phyloP scores from a whole-genome alignment of 1,140 invertebrate genomes.

The Drosophila serrata region DNA sequence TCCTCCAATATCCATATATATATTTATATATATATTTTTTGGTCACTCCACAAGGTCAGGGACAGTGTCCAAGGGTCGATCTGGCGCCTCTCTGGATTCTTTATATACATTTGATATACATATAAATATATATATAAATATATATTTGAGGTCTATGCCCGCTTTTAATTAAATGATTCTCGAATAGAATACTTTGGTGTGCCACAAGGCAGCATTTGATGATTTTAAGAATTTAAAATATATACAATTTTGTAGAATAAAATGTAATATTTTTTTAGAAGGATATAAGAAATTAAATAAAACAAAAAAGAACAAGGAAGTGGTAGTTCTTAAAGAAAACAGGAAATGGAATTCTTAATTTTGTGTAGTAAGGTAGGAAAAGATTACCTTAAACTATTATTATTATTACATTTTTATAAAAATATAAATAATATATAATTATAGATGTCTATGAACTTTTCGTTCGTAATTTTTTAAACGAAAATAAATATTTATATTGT shows the following conservation, averaged over 20 bases:
- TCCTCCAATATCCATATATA: not conserved
- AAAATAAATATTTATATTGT: too few relatives aligned
- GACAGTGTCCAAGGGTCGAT: constrained; percentile 14
- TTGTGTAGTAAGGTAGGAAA: too few relatives aligned
- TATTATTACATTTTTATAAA: too few relatives aligned
- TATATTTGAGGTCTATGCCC: constrained; percentile 9
- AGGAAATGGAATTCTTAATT: too few relatives aligned
- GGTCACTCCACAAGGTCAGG: constrained; percentile 28
- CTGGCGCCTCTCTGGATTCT: constrained; percentile 10
- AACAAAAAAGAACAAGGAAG: not conserved
- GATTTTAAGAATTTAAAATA: not conserved
- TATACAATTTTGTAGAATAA: not conserved
- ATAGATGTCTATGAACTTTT: too few relatives aligned
- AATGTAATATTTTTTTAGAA: not conserved
- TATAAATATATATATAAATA: not conserved
- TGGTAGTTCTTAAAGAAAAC: not conserved
- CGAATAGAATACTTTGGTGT: constrained; percentile 11
- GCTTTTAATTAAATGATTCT: constrained; percentile 24
- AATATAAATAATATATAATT: too few relatives aligned
- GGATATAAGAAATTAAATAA: not conserved
- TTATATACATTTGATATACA: not conserved
- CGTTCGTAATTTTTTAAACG: too few relatives aligned
- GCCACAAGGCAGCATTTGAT: not conserved
- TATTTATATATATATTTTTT: constrained; percentile 2
- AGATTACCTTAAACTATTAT: too few relatives aligned